A percentile compares a stretch with the other conserved stretches of the same genome.
Conservation (phyloP, 2,797 vertebrate species). For the Eulemur coronatus region DNA sequence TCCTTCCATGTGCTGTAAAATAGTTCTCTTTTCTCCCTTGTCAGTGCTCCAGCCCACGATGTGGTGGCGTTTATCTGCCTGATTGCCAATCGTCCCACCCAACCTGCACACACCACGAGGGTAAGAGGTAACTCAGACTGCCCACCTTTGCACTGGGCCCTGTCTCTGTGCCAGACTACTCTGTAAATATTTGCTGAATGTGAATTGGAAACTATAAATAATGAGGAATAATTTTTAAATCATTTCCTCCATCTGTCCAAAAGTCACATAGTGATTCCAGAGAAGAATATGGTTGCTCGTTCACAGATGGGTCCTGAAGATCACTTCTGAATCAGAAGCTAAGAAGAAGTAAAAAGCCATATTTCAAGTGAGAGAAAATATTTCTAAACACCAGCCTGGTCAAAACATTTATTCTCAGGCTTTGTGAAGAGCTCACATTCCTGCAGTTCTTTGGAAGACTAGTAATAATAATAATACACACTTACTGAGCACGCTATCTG, state of each 20-base stretch:
- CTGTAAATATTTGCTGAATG: not conserved
- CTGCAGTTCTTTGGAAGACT: not conserved
- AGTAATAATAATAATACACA: not conserved
- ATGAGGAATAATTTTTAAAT: not conserved
- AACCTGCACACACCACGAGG: not conserved
- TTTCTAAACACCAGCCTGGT: not conserved
- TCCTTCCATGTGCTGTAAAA: not conserved
- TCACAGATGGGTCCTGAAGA: constrained; percentile 33
- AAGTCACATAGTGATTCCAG: not conserved
- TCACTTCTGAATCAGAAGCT: not conserved
- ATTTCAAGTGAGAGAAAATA: constrained; percentile 45
- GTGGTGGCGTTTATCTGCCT: not conserved
- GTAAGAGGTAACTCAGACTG: not conserved
- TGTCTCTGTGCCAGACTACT: not conserved
- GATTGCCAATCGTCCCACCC: not conserved
- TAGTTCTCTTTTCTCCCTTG: not conserved
- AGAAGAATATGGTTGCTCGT: not conserved
- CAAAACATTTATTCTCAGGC: not conserved
- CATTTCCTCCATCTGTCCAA: not conserved
- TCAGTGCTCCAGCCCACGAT: too few relatives aligned
- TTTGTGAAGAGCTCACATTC: not conserved
- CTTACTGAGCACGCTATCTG: not conserved
- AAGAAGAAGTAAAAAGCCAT: not conserved
- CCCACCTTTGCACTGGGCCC: too few relatives aligned
- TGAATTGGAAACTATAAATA: not conserved